phyloP scores from a whole-genome alignment of 2,113 vertebrate species.

The Scortum barcoo region DNA sequence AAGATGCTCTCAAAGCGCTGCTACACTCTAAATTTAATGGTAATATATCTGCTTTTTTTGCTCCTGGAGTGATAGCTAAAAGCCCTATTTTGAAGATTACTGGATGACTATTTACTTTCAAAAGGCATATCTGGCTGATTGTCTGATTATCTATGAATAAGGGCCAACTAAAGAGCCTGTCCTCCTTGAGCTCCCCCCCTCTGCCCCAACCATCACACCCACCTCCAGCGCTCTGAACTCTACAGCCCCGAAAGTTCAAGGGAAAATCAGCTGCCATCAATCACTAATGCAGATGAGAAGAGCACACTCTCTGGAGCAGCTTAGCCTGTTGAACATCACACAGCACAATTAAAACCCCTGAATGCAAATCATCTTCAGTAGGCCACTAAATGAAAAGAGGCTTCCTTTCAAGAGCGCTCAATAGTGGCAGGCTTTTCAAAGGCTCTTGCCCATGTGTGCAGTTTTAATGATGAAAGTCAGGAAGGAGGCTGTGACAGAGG shows the following conservation, averaged over 20 bases:
- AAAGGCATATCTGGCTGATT: conserved; percentile 50
- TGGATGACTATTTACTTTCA: conserved; percentile 56
- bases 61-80: neutral
- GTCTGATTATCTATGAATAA: conserved; percentile 54
- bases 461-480: conserved; percentile 77
- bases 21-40: conserved; percentile 15
- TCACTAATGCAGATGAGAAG: conserved; percentile 75
- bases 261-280: conserved; percentile 74
- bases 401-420: conserved; percentile 70
- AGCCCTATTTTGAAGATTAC: conserved; percentile 21
- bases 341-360: conserved; percentile 72
- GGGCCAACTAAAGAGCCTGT: conserved; percentile 38
- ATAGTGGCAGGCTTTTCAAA: conserved; percentile 65
- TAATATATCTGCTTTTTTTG: conserved; percentile 9
- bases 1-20: conserved; percentile 4
- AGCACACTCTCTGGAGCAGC: conserved; percentile 62
- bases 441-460: conserved; percentile 61
- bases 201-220: conserved; percentile 19
- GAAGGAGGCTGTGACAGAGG: conserved; percentile 54
- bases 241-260: conserved; percentile 70
- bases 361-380: conserved; percentile 77
- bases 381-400: conserved; percentile 73
- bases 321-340: conserved; percentile 79
- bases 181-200: conserved; percentile 42
- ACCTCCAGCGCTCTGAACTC: conserved; percentile 63